Evolutionary conservation across 2,113 vertebrate species (phyloP).

Genomic region (Clinocottus analis): DNA sequence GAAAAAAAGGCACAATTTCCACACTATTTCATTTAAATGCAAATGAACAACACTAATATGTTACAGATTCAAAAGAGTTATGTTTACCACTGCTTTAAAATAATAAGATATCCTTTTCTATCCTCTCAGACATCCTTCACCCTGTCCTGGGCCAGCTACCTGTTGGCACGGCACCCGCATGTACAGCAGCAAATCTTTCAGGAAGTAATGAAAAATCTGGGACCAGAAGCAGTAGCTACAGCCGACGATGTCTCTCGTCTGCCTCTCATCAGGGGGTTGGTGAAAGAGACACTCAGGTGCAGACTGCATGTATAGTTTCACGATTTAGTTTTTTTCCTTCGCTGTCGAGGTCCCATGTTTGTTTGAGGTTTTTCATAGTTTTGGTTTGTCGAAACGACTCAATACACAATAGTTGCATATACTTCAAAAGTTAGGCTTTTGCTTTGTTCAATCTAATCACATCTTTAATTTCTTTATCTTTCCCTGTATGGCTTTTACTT

Average conservation of each 20-base stretch:
- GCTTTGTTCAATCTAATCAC: neutral
- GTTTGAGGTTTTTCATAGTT: neutral
- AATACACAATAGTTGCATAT: neutral
- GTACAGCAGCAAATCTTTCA: conserved; percentile 86
- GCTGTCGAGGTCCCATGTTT: neutral
- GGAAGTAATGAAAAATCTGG: conserved; percentile 84
- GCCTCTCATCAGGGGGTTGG: conserved; percentile 89
- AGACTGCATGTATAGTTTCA: neutral
- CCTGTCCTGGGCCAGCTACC: conserved; percentile 89
- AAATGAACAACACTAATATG: neutral
- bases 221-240: conserved; percentile 78
- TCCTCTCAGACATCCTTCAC: conserved; percentile 90
- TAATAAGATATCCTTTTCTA: neutral
- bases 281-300: conserved; percentile 94
- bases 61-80: neutral
- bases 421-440: neutral
- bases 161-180: conserved; percentile 88
- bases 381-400: neutral
- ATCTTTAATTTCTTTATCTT: neutral
- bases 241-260: conserved; percentile 85
- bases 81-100: neutral
- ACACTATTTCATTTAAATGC: neutral
- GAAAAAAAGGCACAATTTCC: neutral
- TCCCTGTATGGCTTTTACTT: neutral
- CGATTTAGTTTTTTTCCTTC: neutral